Percentiles rank a stretch among this genome's conserved stretches.
These are phyloP conservation scores for Parasteatoda tepidariorum DNA, from an alignment of 1,140 invertebrate species.

Conservation along the genomic window DNA sequence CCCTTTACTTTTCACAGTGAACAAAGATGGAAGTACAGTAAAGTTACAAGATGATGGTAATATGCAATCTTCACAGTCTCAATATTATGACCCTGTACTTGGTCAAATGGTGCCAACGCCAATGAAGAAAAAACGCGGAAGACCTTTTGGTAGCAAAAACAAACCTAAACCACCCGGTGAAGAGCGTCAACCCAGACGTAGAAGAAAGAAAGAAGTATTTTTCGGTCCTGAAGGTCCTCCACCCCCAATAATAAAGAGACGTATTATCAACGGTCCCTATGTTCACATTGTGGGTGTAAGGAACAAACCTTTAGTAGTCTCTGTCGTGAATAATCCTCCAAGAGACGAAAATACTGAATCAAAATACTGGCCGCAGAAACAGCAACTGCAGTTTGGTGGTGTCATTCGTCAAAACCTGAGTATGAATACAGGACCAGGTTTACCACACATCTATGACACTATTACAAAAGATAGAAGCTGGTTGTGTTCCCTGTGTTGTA, in stretches of 20 bases:
- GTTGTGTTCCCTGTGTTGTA: conserved; percentile 92
- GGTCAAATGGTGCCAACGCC: conserved; percentile 43
- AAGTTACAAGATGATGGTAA: conserved; percentile 25
- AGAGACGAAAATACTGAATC: conserved; percentile 72
- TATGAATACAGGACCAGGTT: background rate
- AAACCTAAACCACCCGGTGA: conserved; percentile 62
- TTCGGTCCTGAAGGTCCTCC: conserved; percentile 52
- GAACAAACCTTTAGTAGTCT: conserved; percentile 77
- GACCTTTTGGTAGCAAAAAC: conserved; percentile 66
- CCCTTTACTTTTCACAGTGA: conserved; percentile 50
- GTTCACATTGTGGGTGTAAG: conserved; percentile 79
- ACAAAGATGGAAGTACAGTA: conserved; percentile 49
- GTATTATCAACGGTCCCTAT: conserved; percentile 66
- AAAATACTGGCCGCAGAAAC: background rate
- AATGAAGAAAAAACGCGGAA: conserved; percentile 64
- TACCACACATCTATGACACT: conserved; percentile 54
- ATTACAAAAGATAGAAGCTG: conserved; percentile 77
- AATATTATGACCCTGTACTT: conserved; percentile 50
- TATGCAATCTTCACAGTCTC: background rate
- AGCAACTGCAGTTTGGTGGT: conserved; percentile 20
- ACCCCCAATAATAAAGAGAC: conserved; percentile 31
- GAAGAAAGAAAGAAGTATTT: conserved; percentile 47
- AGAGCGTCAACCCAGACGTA: conserved; percentile 1
- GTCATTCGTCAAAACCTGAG: conserved; percentile 31
- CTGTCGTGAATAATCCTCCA: conserved; percentile 77